Evolutionary conservation across 2,113 vertebrate species (phyloP), one percentile per base, ranked within the genome.

Genomic region (Acrocephalus kingi): DNA sequence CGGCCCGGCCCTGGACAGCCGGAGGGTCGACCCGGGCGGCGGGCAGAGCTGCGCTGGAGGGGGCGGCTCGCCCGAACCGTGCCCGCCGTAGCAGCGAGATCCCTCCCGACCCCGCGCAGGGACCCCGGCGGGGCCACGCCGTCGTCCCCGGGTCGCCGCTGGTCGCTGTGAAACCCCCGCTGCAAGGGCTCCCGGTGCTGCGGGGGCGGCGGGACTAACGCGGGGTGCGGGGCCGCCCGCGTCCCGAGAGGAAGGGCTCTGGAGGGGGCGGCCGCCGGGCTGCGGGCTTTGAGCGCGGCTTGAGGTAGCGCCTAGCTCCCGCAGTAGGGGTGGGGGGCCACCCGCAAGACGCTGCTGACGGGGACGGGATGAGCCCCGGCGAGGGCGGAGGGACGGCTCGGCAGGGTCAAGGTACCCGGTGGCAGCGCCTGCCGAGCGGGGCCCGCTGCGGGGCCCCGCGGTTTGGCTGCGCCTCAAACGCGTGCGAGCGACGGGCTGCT

Each of bases 281-380:
- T 51, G 86, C 31, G 55, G 68, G 83, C 46, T 55, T 15, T 5
- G 77, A 7, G 10, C 27, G 58, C 56, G 51, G 5, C 12, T 27
- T 1, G 39, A 18, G 89, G 69, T 6, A 20, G 71, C 7, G 46
- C 66, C 8, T 55, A 15, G 31, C 17, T 30, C 11, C 66, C 5
- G 39, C 63, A 5, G 6, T 16, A 3, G 1, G 52, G 37, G 11
- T 1, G 13, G 31, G 46, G 2, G 43, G 15, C 7, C 4, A 1
- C 3, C 43, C 10, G 54, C 77, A 7, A 0, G 24, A 4, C 8
- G 48, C 48, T 2, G 39, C 63, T 56, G 28, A 33, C 43, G 48
- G 84, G 64, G 49, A 4, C 2, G 31, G 21, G 23, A 43, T 4
- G 7, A 37, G 59, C 35, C 77, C 45, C 23, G 49, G 83, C 11